phyloP scores from a whole-genome alignment of 2,797 vertebrate genomes.

The Falco naumanni region DNA sequence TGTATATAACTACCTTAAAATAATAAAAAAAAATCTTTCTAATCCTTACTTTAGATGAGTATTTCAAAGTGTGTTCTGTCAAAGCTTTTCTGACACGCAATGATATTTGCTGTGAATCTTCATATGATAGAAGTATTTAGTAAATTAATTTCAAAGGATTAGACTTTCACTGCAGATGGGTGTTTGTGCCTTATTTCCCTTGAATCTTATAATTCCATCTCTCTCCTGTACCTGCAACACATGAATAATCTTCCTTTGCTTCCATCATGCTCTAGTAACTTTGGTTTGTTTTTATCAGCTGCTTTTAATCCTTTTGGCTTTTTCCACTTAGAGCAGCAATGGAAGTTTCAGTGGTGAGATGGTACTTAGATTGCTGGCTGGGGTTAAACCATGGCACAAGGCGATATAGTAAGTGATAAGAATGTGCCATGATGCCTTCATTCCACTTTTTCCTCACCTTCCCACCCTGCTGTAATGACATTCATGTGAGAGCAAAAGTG shows the following conservation, averaged over 20 bases:
- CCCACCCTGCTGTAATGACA: not conserved
- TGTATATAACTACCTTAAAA: not conserved
- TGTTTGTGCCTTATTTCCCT: constrained; percentile 18
- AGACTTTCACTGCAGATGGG: not conserved
- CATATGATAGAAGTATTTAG: constrained; percentile 14
- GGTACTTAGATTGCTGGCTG: not conserved
- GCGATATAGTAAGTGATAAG: not conserved
- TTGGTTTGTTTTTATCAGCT: constrained; percentile 27
- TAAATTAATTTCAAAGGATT: constrained; percentile 8
- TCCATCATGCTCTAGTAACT: constrained; percentile 14
- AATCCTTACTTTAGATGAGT: not conserved
- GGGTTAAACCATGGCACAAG: not conserved
- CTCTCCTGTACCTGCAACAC: not conserved
- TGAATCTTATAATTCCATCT: constrained; percentile 39
- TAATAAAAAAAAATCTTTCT: not conserved
- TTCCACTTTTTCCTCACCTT: not conserved
- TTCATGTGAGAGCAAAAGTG: not conserved
- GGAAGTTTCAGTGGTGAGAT: not conserved
- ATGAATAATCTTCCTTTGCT: constrained; percentile 34
- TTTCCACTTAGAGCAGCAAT: not conserved
- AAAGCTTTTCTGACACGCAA: not conserved
- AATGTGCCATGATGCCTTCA: not conserved
- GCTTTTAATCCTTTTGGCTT: not conserved
- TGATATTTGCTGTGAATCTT: constrained; percentile 26
- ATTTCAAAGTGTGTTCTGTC: constrained; percentile 3